phyloP scores from a whole-genome alignment of 2,113 vertebrate species.

The Etheostoma spectabile region DNA sequence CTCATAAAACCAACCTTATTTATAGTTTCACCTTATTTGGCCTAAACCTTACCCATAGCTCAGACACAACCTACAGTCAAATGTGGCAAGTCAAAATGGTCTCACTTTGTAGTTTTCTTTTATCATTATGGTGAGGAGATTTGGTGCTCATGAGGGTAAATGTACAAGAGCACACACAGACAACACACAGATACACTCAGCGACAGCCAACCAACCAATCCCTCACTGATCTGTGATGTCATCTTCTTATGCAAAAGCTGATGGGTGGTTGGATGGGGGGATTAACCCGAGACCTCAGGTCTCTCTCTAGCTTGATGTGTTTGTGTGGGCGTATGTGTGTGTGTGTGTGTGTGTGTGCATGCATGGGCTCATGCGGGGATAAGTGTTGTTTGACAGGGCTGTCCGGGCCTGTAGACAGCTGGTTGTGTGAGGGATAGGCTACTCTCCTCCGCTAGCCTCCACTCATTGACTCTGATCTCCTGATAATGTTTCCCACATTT shows the following conservation, averaged over 20 bases:
- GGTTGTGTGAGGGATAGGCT: conserved; percentile 79
- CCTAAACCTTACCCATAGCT: too few relatives aligned
- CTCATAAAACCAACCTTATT: background rate
- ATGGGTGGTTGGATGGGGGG: conserved; percentile 74
- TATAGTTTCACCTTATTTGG: too few relatives aligned
- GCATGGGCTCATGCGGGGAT: conserved; percentile 72
- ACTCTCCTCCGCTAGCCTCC: conserved; percentile 67
- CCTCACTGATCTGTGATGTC: conserved; percentile 78
- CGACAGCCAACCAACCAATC: conserved; percentile 59
- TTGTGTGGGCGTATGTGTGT: conserved; percentile 36
- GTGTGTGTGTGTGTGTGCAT: background rate
- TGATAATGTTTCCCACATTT: conserved; percentile 62
- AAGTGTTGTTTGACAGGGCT: conserved; percentile 78
- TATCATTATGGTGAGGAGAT: conserved; percentile 17
- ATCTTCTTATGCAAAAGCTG: conserved; percentile 81
- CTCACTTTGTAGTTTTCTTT: background rate
- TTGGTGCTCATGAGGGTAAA: conserved; percentile 30
- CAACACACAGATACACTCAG: conserved; percentile 37
- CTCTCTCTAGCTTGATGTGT: conserved; percentile 49
- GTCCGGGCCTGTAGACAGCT: conserved; percentile 78
- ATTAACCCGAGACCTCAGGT: conserved; percentile 81
- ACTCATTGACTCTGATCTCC: conserved; percentile 70
- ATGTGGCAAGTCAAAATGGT: background rate
- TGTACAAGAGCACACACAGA: conserved; percentile 10
- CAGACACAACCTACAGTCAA: background rate